These are phyloP conservation scores for Corapipo altera DNA, from an alignment of 2,113 vertebrate genomes.

Conservation along the genomic window DNA sequence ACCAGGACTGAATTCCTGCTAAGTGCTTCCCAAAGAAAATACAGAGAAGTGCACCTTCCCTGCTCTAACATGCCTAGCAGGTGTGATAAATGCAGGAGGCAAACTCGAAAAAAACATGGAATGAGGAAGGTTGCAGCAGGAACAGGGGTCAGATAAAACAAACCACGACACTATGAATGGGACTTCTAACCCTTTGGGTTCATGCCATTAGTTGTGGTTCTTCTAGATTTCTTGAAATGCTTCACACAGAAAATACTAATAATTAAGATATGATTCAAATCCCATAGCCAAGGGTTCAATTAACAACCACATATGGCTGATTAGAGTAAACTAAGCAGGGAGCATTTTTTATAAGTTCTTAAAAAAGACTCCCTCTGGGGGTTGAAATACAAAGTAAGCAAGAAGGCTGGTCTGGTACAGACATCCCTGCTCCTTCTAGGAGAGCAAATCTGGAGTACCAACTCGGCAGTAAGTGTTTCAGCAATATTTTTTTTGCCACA, in stretches of 20 bases:
- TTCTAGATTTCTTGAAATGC: background rate
- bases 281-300: background rate
- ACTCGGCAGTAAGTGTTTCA: background rate
- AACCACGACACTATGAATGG: background rate
- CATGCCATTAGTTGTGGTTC: background rate
- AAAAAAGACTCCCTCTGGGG: background rate
- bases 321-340: background rate
- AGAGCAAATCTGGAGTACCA: background rate
- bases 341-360: background rate
- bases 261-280: slow-evolving; percentile 11
- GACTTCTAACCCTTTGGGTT: background rate
- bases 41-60: background rate
- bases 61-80: background rate
- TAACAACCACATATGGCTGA: background rate
- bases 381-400: slow-evolving; percentile 29
- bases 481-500: slow-evolving; percentile 32
- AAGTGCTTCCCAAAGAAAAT: background rate
- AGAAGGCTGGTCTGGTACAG: background rate
- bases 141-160: background rate
- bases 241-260: background rate
- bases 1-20: background rate
- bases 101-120: background rate
- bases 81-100: background rate
- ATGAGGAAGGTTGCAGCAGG: background rate
- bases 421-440: background rate